phyloP scores from a whole-genome alignment of 1,140 invertebrate genomes.

The Drosophila nikananu region DNA sequence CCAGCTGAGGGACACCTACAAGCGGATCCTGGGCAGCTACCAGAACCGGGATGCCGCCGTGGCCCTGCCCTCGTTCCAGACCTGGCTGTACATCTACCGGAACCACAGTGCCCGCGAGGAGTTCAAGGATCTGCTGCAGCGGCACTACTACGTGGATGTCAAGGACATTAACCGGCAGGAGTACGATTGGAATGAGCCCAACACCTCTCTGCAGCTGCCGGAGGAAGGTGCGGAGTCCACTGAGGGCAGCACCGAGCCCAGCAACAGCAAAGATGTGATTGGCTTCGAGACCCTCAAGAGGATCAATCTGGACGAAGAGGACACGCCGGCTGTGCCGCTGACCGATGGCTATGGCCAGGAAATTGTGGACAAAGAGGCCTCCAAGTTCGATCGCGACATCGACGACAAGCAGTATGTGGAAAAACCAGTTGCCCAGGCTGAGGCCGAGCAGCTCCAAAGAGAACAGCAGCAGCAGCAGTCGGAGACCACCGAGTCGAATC shows the following conservation, averaged over 20 bases:
- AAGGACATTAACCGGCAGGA: conserved; percentile 86
- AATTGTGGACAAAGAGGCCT: conserved; percentile 72
- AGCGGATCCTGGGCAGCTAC: conserved; percentile 86
- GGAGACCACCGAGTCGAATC: conserved; percentile 40
- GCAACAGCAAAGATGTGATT: conserved; percentile 82
- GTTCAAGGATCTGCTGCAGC: conserved; percentile 87
- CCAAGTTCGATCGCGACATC: conserved; percentile 83
- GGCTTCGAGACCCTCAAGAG: conserved; percentile 81
- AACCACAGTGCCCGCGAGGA: conserved; percentile 88
- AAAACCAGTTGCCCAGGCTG: conserved; percentile 81
- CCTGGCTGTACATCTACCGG: conserved; percentile 89
- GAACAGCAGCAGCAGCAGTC: conserved; percentile 36
- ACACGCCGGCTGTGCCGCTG: conserved; percentile 38
- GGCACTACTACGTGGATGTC: conserved; percentile 88
- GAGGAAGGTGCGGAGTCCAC: conserved; percentile 10
- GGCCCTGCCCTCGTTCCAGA: conserved; percentile 87
- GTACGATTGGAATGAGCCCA: conserved; percentile 73
- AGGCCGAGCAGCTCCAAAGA: conserved; percentile 76
- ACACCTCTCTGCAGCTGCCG: conserved; percentile 60
- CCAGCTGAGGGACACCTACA: conserved; percentile 76
- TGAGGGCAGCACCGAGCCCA: conserved; percentile 46
- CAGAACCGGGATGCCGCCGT: conserved; percentile 86
- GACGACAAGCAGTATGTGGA: conserved; percentile 85
- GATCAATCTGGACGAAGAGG: conserved; percentile 73
- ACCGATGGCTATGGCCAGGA: conserved; percentile 72